Evolutionary conservation across 2,888 invertebrate genomes (phyloP).

Genomic region (Pachydiplax longipennis): DNA sequence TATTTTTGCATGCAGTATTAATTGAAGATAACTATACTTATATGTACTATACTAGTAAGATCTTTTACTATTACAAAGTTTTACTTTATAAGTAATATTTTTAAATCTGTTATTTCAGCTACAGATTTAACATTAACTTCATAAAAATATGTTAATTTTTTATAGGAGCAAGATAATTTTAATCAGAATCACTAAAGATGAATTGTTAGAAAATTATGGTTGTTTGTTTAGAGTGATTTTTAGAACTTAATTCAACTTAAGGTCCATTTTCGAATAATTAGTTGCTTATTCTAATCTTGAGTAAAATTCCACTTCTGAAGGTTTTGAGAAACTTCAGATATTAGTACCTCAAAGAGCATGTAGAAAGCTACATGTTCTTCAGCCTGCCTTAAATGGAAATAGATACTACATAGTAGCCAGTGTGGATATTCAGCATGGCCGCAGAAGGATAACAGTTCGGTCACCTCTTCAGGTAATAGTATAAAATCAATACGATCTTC

Average conservation of each 20-base stretch:
- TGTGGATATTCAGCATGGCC: constrained; percentile 68
- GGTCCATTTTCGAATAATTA: background rate
- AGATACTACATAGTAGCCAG: constrained; percentile 76
- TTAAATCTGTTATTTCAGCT: no score
- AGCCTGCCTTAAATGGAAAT: constrained; percentile 67
- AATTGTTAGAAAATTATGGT: no score
- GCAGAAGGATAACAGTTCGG: constrained; percentile 70
- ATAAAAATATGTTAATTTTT: no score
- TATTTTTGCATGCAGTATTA: no score
- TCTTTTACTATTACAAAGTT: no score
- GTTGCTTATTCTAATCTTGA: background rate
- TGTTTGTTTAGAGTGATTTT: no score
- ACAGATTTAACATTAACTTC: no score
- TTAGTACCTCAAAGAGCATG: constrained; percentile 71
- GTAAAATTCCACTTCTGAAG: constrained; percentile 52
- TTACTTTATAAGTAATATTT: no score
- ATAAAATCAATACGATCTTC: background rate
- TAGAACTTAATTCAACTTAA: background rate
- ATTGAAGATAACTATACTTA: no score
- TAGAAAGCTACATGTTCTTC: constrained; percentile 70
- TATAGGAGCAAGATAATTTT: no score
- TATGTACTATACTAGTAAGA: no score
- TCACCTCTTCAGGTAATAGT: constrained; percentile 75
- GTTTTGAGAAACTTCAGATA: constrained; percentile 68
- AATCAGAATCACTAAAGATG: no score